Evolutionary conservation across 2,797 vertebrate genomes (phyloP), one percentile per base, ranked within the genome.

Genomic region (Discoglossus pictus): DNA sequence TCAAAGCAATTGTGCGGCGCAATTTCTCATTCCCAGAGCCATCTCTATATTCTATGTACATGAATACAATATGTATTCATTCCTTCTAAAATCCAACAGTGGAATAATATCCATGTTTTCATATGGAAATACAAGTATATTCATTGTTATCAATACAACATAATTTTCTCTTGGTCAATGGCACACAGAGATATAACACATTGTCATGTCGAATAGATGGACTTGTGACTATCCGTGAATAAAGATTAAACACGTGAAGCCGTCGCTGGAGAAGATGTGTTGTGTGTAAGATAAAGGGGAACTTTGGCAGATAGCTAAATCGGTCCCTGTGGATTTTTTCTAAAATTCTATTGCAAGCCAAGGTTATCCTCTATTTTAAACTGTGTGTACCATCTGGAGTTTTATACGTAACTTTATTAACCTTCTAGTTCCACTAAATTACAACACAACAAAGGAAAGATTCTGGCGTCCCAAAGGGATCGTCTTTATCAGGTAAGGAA

Each of bases 361-460:
- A 66, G 64, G 64, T 66, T 66, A 58, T 31, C 17, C 35, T 7
- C 15, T n/a, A 13, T 55, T 48, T 13, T 15, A 15, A 65, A 27
- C 42, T 9, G 15, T 31, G 18, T 11, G 39, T 25, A 38, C 27
- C 66, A 54, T 68, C 56, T 68, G 58, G 48, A 35, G 20, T 21
- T 42, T 48, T 20, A 20, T 34, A 50, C 10, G 4, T 17, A 23
- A 17, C 54, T 4, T 21, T 9, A 42, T 67, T 59, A 67, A 67
- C 64, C 64, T 67, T 67, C 56, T 23, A n/a, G 39, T 47, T 15
- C 21, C 21, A 46, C 50, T 48, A 65, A 65, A 65, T 47, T 56
- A 42, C 42, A n/a, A 11, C 52, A 38, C 40, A 58, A 59, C 13
- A 1, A 13, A 50, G 17, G 9, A n/a, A 48, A 35, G 34, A 18